These are phyloP conservation scores for Ctenicera cuprea DNA, from an alignment of 2,888 invertebrate species.

Conservation along the genomic window DNA sequence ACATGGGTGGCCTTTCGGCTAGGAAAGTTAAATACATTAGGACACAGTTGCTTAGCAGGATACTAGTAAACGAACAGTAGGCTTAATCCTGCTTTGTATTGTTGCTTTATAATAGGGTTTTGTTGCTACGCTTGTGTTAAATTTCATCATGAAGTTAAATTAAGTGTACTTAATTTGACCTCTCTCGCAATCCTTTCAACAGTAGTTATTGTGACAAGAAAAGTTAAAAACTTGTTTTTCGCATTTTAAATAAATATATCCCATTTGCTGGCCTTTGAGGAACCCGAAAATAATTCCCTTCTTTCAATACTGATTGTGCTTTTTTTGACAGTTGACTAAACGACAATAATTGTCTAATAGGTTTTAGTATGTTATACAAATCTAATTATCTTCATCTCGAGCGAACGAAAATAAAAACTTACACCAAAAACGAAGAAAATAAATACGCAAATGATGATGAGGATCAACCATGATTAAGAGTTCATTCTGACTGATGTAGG, in stretches of 20 bases:
- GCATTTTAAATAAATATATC: slow-evolving; percentile 14
- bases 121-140: slow-evolving; percentile 68
- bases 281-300: slow-evolving; percentile 10
- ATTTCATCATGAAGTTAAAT: slow-evolving; percentile 65
- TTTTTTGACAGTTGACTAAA: neutral
- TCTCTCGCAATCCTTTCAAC: slow-evolving; percentile 63
- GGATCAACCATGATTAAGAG: slow-evolving; percentile 8
- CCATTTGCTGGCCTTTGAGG: slow-evolving; percentile 8
- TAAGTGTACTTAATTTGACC: slow-evolving; percentile 54
- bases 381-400: neutral
- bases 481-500: slow-evolving; percentile 17
- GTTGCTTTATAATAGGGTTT: slow-evolving; percentile 65
- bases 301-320: slow-evolving; percentile 1
- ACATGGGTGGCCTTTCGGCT: slow-evolving; percentile 69
- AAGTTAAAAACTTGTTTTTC: slow-evolving; percentile 44
- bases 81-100: slow-evolving; percentile 65
- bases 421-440: neutral
- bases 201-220: slow-evolving; percentile 56
- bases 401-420: neutral
- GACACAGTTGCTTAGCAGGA: slow-evolving; percentile 69
- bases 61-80: slow-evolving; percentile 63
- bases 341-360: no score
- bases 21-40: slow-evolving; percentile 70
- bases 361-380: neutral
- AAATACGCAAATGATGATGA: slow-evolving; percentile 14